Evolutionary conservation across 2,888 invertebrate species (phyloP), one percentile per base, ranked within the genome.

Genomic region (Eristalis pertinax): DNA sequence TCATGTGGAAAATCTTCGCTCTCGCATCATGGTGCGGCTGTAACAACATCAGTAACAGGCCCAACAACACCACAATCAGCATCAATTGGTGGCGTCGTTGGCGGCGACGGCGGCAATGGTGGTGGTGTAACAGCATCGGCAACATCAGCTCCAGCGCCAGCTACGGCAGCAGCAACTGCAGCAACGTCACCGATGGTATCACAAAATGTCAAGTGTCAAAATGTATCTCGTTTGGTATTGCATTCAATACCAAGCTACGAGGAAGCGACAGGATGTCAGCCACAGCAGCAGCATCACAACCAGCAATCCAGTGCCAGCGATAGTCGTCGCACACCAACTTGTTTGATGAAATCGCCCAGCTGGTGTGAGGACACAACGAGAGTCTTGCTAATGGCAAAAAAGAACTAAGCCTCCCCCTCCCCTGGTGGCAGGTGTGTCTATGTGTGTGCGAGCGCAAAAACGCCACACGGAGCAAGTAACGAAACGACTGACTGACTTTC

Each of bases 241-340:
- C 83, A 86, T 80, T 80, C 84, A 76, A 87, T 87, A 87, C 87
- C 87, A 62, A 84, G 76, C 87, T 87, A 87, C n/a, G 87, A 87
- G 69, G 84, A 87, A 84, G 87, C 87, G 73, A 87, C 73, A 64
- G 79, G 26, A 65, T 68, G 73, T 22, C 84, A 75, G 32, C 87
- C 74, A 56, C 79, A 65, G 19, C 89, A 60, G 10, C 85, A 75
- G 26, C 83, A 74, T 1, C 26, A 26, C 26, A 1, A 26, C 4
- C 64, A 78, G 56, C 86, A 70, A 15, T 41, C 72, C 10, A 78
- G 60, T 74, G 79, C 32, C 32, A 32, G 32, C 8, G 32, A 32
- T 32, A 10, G 7, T 32, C 32, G 7, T 32, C 32, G 75, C 73
- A 35, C 78, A 76, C 79, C 83, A 32, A 62, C 69, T 56, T 80